These are phyloP conservation scores for Gasteruption jaculator DNA, from an alignment of 2,888 invertebrate genomes.

Conservation along the genomic window DNA sequence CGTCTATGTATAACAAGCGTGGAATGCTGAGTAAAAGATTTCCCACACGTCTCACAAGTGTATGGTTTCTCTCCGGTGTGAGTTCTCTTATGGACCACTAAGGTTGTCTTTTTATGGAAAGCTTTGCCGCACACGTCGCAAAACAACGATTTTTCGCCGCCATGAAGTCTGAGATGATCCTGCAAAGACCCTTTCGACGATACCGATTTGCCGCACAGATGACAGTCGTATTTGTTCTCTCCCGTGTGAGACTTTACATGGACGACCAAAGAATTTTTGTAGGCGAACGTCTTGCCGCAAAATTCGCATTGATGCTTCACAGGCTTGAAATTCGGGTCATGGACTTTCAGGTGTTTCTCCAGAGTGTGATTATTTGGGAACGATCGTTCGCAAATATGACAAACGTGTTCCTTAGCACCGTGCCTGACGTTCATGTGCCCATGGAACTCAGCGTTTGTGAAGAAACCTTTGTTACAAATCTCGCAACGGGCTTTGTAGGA, in stretches of 20 bases:
- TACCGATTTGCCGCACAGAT: constrained; percentile 48
- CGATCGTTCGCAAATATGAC: constrained; percentile 33
- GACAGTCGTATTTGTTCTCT: constrained; percentile 46
- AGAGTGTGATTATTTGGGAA: constrained; percentile 42
- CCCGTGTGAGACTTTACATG: constrained; percentile 46
- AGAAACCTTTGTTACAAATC: constrained; percentile 42
- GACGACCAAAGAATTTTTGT: constrained; percentile 45
- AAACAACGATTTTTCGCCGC: constrained; percentile 47
- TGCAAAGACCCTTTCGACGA: constrained; percentile 49
- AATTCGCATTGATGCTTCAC: constrained; percentile 44
- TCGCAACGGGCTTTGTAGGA: constrained; percentile 36
- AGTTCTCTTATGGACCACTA: constrained; percentile 49
- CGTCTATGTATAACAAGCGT: constrained; percentile 51
- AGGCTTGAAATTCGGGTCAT: constrained; percentile 43
- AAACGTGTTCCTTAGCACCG: constrained; percentile 43
- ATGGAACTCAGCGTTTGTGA: constrained; percentile 42
- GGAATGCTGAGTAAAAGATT: constrained; percentile 50
- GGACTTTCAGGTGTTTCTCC: constrained; percentile 33
- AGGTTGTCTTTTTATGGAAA: constrained; percentile 48
- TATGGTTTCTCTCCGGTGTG: constrained; percentile 53
- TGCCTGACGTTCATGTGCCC: constrained; percentile 46
- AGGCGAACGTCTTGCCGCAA: constrained; percentile 48
- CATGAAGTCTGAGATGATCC: constrained; percentile 49
- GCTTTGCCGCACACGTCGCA: constrained; percentile 51
- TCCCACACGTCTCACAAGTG: constrained; percentile 49